Percentiles rank a stretch among this genome's conserved stretches.
phyloP scores from a whole-genome alignment of 2,888 invertebrate genomes.

The Ethmia dodecea region DNA sequence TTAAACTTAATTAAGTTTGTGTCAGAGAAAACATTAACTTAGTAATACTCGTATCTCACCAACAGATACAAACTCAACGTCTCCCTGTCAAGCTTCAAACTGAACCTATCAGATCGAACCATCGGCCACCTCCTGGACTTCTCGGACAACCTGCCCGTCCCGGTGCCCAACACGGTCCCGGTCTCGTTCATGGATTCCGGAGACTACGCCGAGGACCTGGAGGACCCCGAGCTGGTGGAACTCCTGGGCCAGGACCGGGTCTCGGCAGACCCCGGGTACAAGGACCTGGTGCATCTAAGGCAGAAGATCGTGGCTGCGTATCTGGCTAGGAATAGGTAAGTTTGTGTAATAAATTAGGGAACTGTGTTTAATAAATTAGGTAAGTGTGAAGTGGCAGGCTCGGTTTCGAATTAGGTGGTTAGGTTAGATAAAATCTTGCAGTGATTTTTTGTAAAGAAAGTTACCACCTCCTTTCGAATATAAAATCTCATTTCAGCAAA shows the following conservation, averaged over 20 bases:
- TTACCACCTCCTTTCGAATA: too few species aligned
- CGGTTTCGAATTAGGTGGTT: too few species aligned
- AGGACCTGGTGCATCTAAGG: constrained; percentile 52
- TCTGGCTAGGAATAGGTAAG: constrained; percentile 54
- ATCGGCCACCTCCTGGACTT: constrained; percentile 82
- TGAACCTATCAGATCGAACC: constrained; percentile 86
- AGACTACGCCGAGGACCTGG: constrained; percentile 49
- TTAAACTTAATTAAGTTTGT: background rate
- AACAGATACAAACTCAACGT: constrained; percentile 87
- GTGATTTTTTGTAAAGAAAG: too few species aligned
- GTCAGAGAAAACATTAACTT: too few species aligned
- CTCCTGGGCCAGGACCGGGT: constrained; percentile 46
- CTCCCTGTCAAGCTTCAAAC: constrained; percentile 82
- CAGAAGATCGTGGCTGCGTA: constrained; percentile 66
- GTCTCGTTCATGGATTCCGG: constrained; percentile 66
- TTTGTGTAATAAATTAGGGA: background rate
- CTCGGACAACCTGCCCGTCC: constrained; percentile 61
- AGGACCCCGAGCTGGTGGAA: constrained; percentile 45
- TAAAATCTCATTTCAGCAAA: too few species aligned
- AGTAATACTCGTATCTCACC: constrained; percentile 15
- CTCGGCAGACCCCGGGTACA: constrained; percentile 53
- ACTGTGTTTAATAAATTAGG: background rate
- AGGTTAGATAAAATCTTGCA: too few species aligned
- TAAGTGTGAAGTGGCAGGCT: background rate
- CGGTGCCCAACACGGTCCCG: constrained; percentile 65